Evolutionary conservation across 2,797 vertebrate species (phyloP).

Genomic region (Vireo griseus): DNA sequence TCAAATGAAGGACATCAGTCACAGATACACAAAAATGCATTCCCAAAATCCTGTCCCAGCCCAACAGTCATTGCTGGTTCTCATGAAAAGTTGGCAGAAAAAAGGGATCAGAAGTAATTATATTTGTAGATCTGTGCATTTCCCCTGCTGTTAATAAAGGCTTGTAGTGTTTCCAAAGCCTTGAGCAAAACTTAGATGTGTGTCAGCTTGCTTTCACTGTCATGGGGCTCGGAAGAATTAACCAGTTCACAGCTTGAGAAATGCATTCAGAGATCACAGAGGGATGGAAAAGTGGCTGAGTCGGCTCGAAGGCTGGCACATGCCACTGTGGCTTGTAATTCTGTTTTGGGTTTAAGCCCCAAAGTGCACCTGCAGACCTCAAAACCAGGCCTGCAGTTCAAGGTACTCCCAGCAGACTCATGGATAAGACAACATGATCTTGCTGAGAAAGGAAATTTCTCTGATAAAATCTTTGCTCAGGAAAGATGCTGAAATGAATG

Average conservation of each 20-base stretch:
- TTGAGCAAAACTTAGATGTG: background rate
- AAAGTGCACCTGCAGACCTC: background rate
- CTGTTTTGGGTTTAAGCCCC: background rate
- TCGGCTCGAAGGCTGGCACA: background rate
- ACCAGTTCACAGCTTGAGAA: background rate
- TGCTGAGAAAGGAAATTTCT: background rate
- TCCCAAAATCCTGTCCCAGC: background rate
- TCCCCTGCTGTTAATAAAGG: background rate
- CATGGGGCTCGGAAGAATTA: background rate
- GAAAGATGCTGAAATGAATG: background rate
- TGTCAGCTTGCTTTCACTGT: background rate
- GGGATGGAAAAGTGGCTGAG: background rate
- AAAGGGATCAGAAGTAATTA: background rate
- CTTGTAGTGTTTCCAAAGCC: background rate
- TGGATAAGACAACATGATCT: background rate
- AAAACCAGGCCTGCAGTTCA: background rate
- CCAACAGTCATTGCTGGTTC: background rate
- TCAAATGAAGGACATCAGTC: background rate
- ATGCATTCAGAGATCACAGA: background rate
- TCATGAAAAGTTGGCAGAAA: background rate
- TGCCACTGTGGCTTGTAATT: background rate
- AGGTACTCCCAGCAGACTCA: background rate
- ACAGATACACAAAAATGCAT: background rate
- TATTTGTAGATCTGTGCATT: background rate
- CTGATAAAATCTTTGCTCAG: background rate